Conservation (phyloP, 2,888 invertebrate genomes). For the Orthosia cruda region DNA sequence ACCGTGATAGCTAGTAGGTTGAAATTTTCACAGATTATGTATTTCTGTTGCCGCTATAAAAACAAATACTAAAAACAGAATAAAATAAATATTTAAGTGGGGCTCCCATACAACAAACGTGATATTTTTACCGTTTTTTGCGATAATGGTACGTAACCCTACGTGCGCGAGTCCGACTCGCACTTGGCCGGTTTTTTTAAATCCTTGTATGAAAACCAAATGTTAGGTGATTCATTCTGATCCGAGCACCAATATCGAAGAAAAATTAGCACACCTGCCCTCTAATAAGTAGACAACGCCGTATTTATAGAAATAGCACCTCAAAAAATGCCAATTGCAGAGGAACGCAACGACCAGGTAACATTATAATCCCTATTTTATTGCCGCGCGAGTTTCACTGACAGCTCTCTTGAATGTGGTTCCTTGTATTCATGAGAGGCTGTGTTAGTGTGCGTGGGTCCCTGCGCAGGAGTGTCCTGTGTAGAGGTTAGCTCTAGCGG, state of each 20-base stretch:
- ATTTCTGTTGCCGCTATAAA: too few species aligned
- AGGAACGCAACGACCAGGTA: constrained; percentile 80
- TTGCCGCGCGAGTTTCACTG: constrained; percentile 72
- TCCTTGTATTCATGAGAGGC: constrained; percentile 68
- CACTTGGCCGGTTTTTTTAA: too few species aligned
- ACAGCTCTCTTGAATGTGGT: constrained; percentile 75
- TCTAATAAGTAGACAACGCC: constrained; percentile 68
- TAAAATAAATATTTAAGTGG: too few species aligned
- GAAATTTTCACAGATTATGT: too few species aligned
- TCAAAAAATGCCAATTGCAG: constrained; percentile 83
- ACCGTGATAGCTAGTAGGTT: too few species aligned
- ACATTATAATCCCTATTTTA: constrained; percentile 78
- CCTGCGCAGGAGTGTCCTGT: constrained; percentile 86
- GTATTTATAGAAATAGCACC: constrained; percentile 79
- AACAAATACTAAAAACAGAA: too few species aligned
- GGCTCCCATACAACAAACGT: too few species aligned
- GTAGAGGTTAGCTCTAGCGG: constrained; percentile 87
- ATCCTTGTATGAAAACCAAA: not conserved
- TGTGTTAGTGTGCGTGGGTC: constrained; percentile 80
- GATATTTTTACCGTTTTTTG: too few species aligned
- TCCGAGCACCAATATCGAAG: constrained; percentile 44
- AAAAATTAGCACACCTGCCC: constrained; percentile 74
- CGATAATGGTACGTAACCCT: too few species aligned
- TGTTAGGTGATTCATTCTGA: not conserved
- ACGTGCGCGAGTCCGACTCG: too few species aligned